Evolutionary conservation across 2,888 invertebrate species (phyloP).

Genomic region (Acanthacorydalis orientalis): DNA sequence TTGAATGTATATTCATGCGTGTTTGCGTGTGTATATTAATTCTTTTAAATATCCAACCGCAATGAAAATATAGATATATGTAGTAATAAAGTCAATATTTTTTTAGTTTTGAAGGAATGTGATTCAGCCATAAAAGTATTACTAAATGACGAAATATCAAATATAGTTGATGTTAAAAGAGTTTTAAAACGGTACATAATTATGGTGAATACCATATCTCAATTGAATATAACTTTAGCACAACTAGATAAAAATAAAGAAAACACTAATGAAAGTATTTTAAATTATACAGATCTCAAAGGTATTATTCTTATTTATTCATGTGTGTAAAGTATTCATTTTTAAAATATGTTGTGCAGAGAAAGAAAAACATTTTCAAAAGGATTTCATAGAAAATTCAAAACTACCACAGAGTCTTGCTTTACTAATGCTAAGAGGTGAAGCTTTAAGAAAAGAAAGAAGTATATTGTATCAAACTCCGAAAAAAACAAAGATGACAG

Average conservation of each 20-base stretch:
- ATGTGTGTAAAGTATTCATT: too few relatives aligned
- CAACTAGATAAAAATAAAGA: conserved; percentile 9
- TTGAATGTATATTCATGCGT: too few relatives aligned
- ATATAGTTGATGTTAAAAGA: conserved; percentile 10
- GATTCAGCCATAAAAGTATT: conserved; percentile 13
- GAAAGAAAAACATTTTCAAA: not conserved
- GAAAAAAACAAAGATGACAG: not conserved
- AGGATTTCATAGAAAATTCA: conserved; percentile 5
- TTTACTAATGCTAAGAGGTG: conserved; percentile 16
- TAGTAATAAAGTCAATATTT: not conserved
- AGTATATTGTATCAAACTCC: conserved; percentile 20
- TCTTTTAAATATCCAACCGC: not conserved
- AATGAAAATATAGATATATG: not conserved
- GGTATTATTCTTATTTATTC: too few relatives aligned
- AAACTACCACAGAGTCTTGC: conserved; percentile 2
- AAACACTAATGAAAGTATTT: not conserved
- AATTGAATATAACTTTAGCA: conserved; percentile 14
- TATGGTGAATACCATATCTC: conserved; percentile 14
- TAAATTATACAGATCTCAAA: not conserved
- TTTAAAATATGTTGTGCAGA: not conserved
- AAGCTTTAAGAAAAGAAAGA: conserved; percentile 19
- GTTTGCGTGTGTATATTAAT: too few relatives aligned
- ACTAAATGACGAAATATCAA: conserved; percentile 10
- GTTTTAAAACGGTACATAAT: conserved; percentile 19
- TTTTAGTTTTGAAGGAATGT: conserved; percentile 18